phyloP scores from a whole-genome alignment of 2,797 vertebrate genomes.

The Dryobates pubescens region DNA sequence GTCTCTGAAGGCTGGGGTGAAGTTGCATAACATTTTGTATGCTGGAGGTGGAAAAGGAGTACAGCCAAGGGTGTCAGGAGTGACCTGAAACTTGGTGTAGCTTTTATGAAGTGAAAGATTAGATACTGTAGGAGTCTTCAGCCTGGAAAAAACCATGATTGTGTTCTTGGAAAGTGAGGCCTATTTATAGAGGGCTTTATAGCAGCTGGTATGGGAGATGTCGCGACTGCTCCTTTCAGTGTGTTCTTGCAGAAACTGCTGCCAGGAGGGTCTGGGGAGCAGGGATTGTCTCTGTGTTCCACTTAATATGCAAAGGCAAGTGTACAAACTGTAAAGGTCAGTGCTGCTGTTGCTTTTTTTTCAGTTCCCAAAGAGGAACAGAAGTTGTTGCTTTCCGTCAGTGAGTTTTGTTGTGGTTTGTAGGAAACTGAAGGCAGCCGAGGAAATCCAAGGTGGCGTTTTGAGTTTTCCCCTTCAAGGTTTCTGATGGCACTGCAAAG shows the following conservation, averaged over 20 bases:
- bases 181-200: not conserved
- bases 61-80: not conserved
- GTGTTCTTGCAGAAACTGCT: not conserved
- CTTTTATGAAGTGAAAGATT: not conserved
- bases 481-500: not conserved
- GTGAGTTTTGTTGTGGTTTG: not conserved
- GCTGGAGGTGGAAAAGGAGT: not conserved
- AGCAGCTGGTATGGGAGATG: not conserved
- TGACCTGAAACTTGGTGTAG: not conserved
- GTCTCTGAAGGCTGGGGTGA: not conserved
- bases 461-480: not conserved
- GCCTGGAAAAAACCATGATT: not conserved
- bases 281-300: not conserved
- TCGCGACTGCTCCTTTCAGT: not conserved
- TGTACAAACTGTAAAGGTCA: not conserved
- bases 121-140: not conserved
- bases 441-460: not conserved
- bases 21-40: rapidly evolving
- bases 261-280: not conserved
- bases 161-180: not conserved
- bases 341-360: not conserved
- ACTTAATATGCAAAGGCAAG: not conserved
- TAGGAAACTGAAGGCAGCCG: not conserved
- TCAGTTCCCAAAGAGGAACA: not conserved
- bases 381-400: not conserved